Base-by-base conservation (phyloP, 2,888 invertebrate species). In the Lepidonotus clava region DNA sequence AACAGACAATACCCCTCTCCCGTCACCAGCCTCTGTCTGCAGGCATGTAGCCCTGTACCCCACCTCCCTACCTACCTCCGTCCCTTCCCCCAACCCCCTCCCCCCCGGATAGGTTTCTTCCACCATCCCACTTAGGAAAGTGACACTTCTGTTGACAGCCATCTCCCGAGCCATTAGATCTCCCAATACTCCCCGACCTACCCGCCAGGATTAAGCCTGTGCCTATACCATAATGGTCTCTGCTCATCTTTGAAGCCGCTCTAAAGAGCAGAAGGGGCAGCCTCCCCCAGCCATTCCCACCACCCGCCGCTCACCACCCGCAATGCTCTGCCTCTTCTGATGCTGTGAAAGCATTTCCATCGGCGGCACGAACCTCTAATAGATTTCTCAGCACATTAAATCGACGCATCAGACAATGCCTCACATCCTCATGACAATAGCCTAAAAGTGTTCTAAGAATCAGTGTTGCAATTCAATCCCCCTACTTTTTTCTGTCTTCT, bases 361-460 rank as follows among this genome's bases (percentile, higher is more conserved):
- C 66, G 11, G 28, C 28, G 71, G 5, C 71, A 18, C 4, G 36
- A 5, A 34, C 36, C 71, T 11, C n/a, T 34, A 71, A 71, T 71
- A 71, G 71, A 71, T 71, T 71, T 71, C 71, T 71, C 71, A 36
- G 71, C 71, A n/a, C 71, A 38, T 71, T 71, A 71, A 71, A 71
- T 71, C 71, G 71, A 71, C 71, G 71, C 71, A 4, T 34, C 71
- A 71, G 71, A 71, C 71, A 71, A 71, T 36, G 38, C 71, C 8
- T 71, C 71, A 38, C 14, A 11, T 38, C 38, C 71, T 11, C 24
- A 38, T 18, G 8, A 71, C 36, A 71, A 71, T 34, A 38, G 36
- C 36, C 24, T 34, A 38, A 38, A 34, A 71, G 36, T 71, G 71
- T 34, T 71, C 71, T 38, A 38, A 38, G 21, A 38, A 36, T 11